Base-by-base conservation (phyloP, 2,113 vertebrate species). In the Cyanocitta stelleri region DNA sequence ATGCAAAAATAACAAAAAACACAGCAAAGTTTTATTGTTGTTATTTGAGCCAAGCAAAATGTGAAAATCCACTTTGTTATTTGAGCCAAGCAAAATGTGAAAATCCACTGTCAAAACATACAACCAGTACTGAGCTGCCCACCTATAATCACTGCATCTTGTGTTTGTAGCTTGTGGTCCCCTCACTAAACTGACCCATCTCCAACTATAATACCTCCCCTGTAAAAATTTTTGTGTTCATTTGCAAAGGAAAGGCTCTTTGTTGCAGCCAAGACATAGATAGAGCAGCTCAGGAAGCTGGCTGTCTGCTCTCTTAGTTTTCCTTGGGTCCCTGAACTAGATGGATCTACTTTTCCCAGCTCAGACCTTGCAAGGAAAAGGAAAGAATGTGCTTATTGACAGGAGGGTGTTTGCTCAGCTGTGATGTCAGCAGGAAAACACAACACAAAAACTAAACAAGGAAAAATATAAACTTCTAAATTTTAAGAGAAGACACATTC, bases 351-450 rank as follows among this genome's bases (percentile, higher is more conserved):
- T 80, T 59, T 54, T 66, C 13, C 51, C 35, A 37, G 18, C 13
- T 86, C 30, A 86, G 43, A 41, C 6, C 18, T 74, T 67, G 32
- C 32, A 85, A 72, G 9, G 27, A 49, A 64, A 89, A 91, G 3
- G 13, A 75, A 91, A 80, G 19, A 2, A 2, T 0, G 0, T 58
- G 26, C 2, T 26, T 64, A 12, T 9, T 6, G 2, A 44, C 10
- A 41, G 15, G n/a, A 82, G 10, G 43, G 4, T 49, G 26, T 63
- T 68, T 73, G 17, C 41, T 88, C 55, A 87, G 32, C 18, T 85
- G 26, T 58, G 46, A 68, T 22, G 11, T 37, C 52, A 78, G 23
- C 35, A 73, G 43, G 6, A 69, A 7, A 56, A 64, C 19, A 43
- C 35, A 63, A 35, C 39, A 75, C 16, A 44, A 87, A 80, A 93